Base-by-base conservation (phyloP, 1,140 invertebrate genomes). In the Euschistus heros region DNA sequence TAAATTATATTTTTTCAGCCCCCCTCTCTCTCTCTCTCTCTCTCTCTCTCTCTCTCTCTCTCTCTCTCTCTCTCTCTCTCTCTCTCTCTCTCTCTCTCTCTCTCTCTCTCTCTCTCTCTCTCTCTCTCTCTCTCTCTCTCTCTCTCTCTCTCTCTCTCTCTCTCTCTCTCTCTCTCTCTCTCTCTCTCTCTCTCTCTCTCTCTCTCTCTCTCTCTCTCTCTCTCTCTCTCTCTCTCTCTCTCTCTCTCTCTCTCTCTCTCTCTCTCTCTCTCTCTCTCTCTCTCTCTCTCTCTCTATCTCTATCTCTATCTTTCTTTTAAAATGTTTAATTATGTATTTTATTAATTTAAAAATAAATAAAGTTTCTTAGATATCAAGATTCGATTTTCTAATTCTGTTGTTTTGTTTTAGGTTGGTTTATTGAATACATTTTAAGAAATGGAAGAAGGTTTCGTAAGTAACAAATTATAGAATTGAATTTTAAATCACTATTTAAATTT, bases 31-130 rank as follows among this genome's bases (percentile, higher is more conserved):
- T 60, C 57, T 60, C 57, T 60, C 57, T 60, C 57, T 60, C 57
- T 60, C 57, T 60, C 57, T 60, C 57, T 60, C 57, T 60, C 20
- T 60, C 57, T 60, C 57, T 60, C 57, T 60, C 20, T 60, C 57
- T 60, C 57, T 60, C 57, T 60, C 57, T 60, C 57, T 60, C 57
- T 60, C 57, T 60, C 57, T 60, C 57, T 60, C 57, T 60, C 57
- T 60, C 57, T 60, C 57, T 60, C 57, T 60, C 57, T 60, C 57
- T 60, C 57, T 60, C 57, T 60, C 57, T 60, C 57, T 60, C 57
- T 60, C 57, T 60, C 57, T 60, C 57, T 60, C 57, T 60, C 57
- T 60, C 57, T 60, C 57, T 60, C 57, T 24, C 57, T 60, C 57
- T 24, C 57, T 60, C 57, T 24, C 57, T 60, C 57, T 60, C 57